These are phyloP conservation scores for Nomia melanderi DNA, from an alignment of 1,140 invertebrate species.

Conservation along the genomic window DNA sequence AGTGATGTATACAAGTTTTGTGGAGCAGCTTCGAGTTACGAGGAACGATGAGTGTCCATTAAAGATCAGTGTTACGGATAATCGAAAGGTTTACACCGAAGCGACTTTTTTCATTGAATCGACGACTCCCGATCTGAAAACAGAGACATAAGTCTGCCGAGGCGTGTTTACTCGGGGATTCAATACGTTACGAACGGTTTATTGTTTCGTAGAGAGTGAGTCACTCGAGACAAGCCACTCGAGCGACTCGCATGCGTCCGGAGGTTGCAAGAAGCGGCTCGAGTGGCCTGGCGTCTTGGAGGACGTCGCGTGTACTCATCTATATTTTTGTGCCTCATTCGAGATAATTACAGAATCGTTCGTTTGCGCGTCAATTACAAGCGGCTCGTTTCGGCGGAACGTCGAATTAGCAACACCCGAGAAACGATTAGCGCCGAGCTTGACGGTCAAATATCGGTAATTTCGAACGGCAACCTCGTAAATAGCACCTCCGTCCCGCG, in stretches of 20 bases:
- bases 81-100: not conserved
- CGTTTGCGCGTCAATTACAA: not conserved
- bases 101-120: not conserved
- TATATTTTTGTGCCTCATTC: not conserved
- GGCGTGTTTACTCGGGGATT: not conserved
- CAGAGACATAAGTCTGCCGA: slow-evolving; percentile 26
- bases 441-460: not conserved
- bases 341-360: not conserved
- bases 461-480: not conserved
- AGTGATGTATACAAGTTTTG: too few relatives aligned
- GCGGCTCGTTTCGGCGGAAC: not conserved
- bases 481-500: too few relatives aligned
- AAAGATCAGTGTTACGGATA: too few relatives aligned
- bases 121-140: not conserved
- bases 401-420: not conserved
- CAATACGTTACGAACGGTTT: slow-evolving; percentile 21
- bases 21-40: too few relatives aligned
- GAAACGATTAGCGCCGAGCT: not conserved
- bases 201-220: slow-evolving; percentile 28
- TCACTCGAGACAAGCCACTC: slow-evolving; percentile 15
- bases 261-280: not conserved
- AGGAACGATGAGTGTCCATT: too few relatives aligned
- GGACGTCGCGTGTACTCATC: not conserved
- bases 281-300: not conserved
- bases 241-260: not conserved